Conservation (phyloP, 2,113 vertebrate species). For the Ciconia stormi region DNA sequence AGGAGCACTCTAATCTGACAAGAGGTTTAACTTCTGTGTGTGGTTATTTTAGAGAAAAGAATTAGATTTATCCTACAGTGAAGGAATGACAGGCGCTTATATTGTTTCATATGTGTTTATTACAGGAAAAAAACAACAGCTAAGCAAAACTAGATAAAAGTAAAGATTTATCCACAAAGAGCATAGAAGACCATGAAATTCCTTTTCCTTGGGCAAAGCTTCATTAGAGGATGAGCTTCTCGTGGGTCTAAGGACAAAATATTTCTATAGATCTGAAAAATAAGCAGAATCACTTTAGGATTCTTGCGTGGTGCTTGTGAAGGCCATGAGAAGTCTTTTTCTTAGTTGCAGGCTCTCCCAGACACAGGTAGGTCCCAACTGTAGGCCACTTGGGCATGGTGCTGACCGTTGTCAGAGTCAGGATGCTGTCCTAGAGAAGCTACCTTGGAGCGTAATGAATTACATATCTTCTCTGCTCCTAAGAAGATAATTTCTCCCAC, state of each 20-base stretch:
- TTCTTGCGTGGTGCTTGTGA: not conserved
- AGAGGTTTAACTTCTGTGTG: not conserved
- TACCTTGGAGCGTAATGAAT: rapidly evolving
- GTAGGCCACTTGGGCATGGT: not conserved
- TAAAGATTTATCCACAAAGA: not conserved
- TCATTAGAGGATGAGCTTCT: not conserved
- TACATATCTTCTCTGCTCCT: not conserved
- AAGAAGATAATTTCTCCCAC: not conserved
- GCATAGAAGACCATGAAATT: not conserved
- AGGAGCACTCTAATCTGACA: not conserved
- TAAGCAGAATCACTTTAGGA: not conserved
- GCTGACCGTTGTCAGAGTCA: not conserved
- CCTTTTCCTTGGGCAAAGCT: not conserved
- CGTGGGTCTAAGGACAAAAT: not conserved
- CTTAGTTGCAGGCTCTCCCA: not conserved
- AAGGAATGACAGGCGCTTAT: not conserved
- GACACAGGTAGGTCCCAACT: not conserved
- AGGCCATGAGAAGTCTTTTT: not conserved
- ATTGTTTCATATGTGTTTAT: not conserved
- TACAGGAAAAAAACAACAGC: not conserved
- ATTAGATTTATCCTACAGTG: not conserved
- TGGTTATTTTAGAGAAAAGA: not conserved
- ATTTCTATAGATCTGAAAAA: not conserved
- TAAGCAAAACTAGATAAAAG: not conserved
- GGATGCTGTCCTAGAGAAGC: not conserved